Base-by-base conservation (phyloP, 2,888 invertebrate genomes). In the Agonopterix arenella region DNA sequence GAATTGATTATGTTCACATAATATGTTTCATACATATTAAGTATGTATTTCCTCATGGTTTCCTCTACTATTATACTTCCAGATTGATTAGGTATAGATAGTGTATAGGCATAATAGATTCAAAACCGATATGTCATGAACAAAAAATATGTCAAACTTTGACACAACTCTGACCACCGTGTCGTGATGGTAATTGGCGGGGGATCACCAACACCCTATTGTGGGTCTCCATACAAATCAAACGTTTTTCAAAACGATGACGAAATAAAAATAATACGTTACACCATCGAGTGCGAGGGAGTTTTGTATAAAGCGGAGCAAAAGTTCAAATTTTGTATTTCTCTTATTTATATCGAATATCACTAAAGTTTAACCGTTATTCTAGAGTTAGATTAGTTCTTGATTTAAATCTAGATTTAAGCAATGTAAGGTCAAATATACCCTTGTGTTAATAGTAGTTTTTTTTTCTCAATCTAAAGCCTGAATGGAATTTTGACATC, bases 171-270 rank as follows among this genome's bases (percentile, higher is more conserved):
- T 84, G 88, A 86, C 86, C 89, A 79, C 85, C 84, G 80, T 80
- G 80, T 65, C 85, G 28, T 75, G 66, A 86, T 77, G 64, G 80
- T 86, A 88, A 89, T 89, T 89, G 89, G 86, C 86, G 84, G 85
- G 89, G 89, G 86, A 77, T 73, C 77, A 60, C 63, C 58, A 57
- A 57, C 62, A 66, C 78, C 57, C 48, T 46, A 80, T 72, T 72
- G 71, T 76, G 64, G 66, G 54, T 60, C 60, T 59, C 36, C 57
- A 73, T 73, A 62, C 76, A 76, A 83, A 75, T 76, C 61, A 66
- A 70, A 63, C 76, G 72, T 78, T 84, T 80, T 84, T 71, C 70
- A 68, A 69, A 63, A 80, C 71, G 80, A 79, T 77, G 69, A 72
- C 58, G 60, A 68, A 75, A 77, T 81, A 80, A 80, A 81, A 86